Conservation (phyloP, 2,888 invertebrate genomes). For the Eupithecia centaureata region DNA sequence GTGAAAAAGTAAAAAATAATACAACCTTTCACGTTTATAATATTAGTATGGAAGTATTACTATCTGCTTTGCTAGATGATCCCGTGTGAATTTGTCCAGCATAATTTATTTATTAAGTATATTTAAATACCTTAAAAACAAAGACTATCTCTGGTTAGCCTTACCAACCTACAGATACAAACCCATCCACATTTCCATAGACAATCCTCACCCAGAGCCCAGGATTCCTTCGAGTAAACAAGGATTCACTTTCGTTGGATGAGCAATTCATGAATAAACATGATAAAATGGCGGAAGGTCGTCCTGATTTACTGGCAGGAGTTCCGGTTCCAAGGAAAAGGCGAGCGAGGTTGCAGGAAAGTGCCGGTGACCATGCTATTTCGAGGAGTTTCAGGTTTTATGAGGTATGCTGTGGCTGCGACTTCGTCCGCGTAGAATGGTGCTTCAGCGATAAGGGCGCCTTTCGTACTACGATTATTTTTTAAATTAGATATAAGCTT, state of each 20-base stretch:
- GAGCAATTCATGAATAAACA: constrained; percentile 83
- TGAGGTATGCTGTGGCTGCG: not conserved
- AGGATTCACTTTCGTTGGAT: constrained; percentile 78
- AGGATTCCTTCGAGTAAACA: constrained; percentile 61
- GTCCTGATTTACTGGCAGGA: constrained; percentile 72
- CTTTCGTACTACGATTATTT: too few species aligned
- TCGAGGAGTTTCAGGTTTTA: not conserved
- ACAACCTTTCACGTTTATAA: too few species aligned
- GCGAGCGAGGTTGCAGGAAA: constrained; percentile 19
- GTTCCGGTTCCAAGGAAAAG: constrained; percentile 38
- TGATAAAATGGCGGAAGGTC: constrained; percentile 73
- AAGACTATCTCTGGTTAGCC: not conserved
- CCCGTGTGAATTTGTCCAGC: too few species aligned
- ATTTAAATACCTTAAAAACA: not conserved
- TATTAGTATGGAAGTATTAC: too few species aligned
- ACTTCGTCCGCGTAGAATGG: too few species aligned
- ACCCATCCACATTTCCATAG: constrained; percentile 2
- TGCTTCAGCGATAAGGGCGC: too few species aligned
- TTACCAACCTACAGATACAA: not conserved
- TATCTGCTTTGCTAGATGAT: too few species aligned
- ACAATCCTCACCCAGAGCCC: constrained; percentile 36
- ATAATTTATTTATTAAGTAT: too few species aligned
- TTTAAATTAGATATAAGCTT: too few species aligned
- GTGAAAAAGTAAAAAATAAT: too few species aligned
- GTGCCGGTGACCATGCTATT: constrained; percentile 18